Evolutionary conservation across 2,113 vertebrate species (phyloP).

Genomic region (Cochlearius cochlearius): DNA sequence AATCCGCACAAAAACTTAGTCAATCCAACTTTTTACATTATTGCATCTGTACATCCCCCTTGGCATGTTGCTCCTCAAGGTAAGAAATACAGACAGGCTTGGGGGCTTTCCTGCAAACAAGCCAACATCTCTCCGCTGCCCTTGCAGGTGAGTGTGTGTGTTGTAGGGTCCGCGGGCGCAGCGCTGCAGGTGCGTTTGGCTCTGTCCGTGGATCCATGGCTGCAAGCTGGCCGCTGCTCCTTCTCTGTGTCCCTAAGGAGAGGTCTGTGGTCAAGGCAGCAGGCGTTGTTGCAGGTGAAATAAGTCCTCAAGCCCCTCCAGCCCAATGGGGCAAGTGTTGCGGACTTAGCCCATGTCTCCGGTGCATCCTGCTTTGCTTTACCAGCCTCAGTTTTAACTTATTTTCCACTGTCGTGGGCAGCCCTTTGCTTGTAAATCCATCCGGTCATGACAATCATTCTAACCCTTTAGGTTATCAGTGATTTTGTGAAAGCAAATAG

Average conservation of each 20-base stretch:
- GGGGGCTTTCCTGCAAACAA: neutral
- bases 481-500: neutral
- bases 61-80: neutral
- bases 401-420: neutral
- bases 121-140: neutral
- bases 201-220: fast-evolving
- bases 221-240: neutral
- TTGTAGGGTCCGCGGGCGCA: neutral
- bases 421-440: neutral
- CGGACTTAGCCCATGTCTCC: neutral
- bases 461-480: neutral
- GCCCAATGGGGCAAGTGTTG: neutral
- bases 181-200: neutral
- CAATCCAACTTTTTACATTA: neutral
- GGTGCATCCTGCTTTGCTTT: neutral
- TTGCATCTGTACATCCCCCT: neutral
- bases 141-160: neutral
- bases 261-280: neutral
- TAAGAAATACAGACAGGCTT: neutral
- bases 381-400: neutral
- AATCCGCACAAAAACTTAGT: neutral
- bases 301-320: neutral
- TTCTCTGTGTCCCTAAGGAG: neutral
- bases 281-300: neutral
- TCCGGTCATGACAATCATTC: neutral